Evolutionary conservation across 2,797 vertebrate genomes (phyloP), one percentile per base, ranked within the genome.

Genomic region (Graptemys geographica): DNA sequence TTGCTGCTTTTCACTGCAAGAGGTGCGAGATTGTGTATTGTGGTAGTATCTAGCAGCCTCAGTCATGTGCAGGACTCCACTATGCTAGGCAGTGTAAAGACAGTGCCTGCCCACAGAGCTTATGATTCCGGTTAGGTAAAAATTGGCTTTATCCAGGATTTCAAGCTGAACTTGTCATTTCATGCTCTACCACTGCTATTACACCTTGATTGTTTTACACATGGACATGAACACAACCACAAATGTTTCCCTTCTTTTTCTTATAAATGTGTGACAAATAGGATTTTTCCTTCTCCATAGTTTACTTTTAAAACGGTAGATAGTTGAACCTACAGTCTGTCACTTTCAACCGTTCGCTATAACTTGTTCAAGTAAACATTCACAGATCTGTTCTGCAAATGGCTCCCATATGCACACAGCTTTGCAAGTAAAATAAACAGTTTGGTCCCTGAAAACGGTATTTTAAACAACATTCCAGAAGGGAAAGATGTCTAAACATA

Each of bases 361-460:
- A 44, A 81, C 31, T 19, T 83, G 19, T 78, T 47, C n/a, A 52
- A 33, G 51, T 88, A 47, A 65, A 25, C 15, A 49, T 78, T 78
- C 44, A 78, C 27, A 78, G 44, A 78, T 49, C 27, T 27, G 9
- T 47, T 86, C 41, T 90, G 3, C 85, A 41, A 91, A 74, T 81
- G 74, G 51, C n/a, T 85, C 12, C 25, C 59, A 4, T 49, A 15
- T 56, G 51, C 9, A 53, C 21, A 10, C 15, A 11, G 53, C 74
- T 91, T 25, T 86, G n/a, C 78, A 84, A 81, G 72, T 80, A 57
- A 88, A 83, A 86, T 65, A 87, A 91, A 31, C 28, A 86, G 19
- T 72, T 94, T 85, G 51, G 80, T 72, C 51, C 10, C 18, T 92
- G 55, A 87, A 72, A 89, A 4, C 25, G 33, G 5, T 76, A 65